Evolutionary conservation across 2,888 invertebrate genomes (phyloP).

Genomic region (Cheilosia vernalis): DNA sequence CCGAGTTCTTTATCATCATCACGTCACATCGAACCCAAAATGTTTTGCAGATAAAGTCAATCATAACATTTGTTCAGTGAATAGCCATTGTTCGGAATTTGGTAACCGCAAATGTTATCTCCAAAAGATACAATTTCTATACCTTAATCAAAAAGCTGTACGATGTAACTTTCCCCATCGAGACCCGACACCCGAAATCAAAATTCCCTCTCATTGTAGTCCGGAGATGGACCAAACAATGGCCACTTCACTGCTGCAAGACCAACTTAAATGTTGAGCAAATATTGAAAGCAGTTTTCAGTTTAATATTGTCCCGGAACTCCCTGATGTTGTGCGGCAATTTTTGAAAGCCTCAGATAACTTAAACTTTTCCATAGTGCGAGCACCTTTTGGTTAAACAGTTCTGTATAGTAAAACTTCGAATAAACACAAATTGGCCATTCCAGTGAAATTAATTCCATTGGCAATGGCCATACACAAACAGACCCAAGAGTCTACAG

Average conservation of each 20-base stretch:
- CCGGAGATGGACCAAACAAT: slow-evolving; percentile 6
- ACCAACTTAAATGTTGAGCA: slow-evolving; percentile 13
- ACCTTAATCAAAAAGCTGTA: slow-evolving; percentile 7
- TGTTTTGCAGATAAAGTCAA: slow-evolving; percentile 40
- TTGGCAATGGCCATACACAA: neutral
- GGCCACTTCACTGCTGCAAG: neutral
- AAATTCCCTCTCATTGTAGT: neutral
- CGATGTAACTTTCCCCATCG: slow-evolving; percentile 26
- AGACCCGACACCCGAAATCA: slow-evolving; percentile 1
- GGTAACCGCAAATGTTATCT: neutral
- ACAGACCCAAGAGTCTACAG: neutral
- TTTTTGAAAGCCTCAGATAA: neutral
- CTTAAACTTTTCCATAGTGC: neutral
- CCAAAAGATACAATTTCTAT: neutral
- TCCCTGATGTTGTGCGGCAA: neutral
- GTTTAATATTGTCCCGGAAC: slow-evolving; percentile 5
- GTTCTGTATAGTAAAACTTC: neutral
- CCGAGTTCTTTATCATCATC: no score
- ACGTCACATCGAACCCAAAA: no score
- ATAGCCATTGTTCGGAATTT: slow-evolving; percentile 35
- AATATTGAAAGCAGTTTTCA: slow-evolving; percentile 13
- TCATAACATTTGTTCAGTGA: slow-evolving; percentile 48
- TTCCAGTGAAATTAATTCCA: slow-evolving; percentile 25
- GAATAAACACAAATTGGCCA: slow-evolving; percentile 13
- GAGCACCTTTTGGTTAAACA: neutral